Conservation (phyloP, 2,113 vertebrate species). For the Panurus biarmicus region DNA sequence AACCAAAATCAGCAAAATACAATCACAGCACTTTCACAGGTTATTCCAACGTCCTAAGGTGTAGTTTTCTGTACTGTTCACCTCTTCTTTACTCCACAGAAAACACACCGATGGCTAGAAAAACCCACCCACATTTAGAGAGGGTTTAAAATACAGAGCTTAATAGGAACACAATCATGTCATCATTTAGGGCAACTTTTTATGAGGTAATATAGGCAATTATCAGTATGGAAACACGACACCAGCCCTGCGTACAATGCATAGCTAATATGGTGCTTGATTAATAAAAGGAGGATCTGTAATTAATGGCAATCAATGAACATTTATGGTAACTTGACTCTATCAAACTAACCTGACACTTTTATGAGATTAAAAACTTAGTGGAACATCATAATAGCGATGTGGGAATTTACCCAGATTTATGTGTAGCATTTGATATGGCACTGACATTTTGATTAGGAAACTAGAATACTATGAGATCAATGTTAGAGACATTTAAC, state of each 20-base stretch:
- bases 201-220: background rate
- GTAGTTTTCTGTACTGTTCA: background rate
- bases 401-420: background rate
- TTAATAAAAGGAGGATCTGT: background rate
- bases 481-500: background rate
- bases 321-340: background rate
- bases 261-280: background rate
- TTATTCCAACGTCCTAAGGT: background rate
- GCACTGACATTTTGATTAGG: background rate
- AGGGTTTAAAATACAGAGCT: background rate
- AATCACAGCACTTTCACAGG: background rate
- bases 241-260: background rate
- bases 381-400: accelerated
- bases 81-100: background rate
- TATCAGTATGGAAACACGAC: background rate
- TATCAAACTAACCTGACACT: background rate
- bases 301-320: background rate
- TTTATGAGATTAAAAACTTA: background rate
- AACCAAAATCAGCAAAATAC: background rate
- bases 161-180: background rate
- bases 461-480: background rate
- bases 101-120: background rate
- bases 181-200: background rate
- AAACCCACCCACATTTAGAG: background rate
- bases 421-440: background rate